phyloP scores from a whole-genome alignment of 2,888 invertebrate genomes.

The Bruchidius siliquastri region DNA sequence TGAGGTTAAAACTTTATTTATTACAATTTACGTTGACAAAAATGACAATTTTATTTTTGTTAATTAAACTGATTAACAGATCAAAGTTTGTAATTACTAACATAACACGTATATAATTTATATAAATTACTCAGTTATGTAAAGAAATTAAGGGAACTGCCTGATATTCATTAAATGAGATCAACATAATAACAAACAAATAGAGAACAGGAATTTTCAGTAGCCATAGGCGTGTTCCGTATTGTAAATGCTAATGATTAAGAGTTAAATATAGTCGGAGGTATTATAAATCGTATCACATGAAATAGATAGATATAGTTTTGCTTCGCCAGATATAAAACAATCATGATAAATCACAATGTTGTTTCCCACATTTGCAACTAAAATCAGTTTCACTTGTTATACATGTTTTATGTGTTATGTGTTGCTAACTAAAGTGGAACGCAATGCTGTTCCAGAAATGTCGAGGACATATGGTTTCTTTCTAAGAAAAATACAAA shows the following conservation, averaged over 20 bases:
- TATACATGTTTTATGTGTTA: background rate
- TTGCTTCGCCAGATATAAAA: background rate
- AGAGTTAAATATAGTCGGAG: background rate
- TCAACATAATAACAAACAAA: background rate
- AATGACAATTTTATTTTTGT: background rate
- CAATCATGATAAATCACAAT: background rate
- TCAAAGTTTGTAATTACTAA: background rate
- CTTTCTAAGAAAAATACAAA: background rate
- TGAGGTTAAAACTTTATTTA: too few relatives aligned
- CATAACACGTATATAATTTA: background rate
- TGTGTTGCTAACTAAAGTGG: background rate
- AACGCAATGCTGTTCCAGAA: background rate
- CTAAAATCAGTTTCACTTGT: background rate
- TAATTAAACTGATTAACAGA: background rate
- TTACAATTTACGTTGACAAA: too few relatives aligned
- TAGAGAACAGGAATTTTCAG: background rate
- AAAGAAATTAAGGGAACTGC: background rate
- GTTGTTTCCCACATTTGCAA: background rate
- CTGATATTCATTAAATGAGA: background rate
- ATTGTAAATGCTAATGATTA: background rate
- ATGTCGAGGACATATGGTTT: background rate
- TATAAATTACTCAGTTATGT: background rate
- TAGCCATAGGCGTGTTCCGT: background rate
- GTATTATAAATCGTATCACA: background rate
- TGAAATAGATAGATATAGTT: background rate